A percentile compares a stretch with the other conserved stretches of the same genome.
phyloP scores from a whole-genome alignment of 2,888 invertebrate genomes.

The Mythimna loreyi region DNA sequence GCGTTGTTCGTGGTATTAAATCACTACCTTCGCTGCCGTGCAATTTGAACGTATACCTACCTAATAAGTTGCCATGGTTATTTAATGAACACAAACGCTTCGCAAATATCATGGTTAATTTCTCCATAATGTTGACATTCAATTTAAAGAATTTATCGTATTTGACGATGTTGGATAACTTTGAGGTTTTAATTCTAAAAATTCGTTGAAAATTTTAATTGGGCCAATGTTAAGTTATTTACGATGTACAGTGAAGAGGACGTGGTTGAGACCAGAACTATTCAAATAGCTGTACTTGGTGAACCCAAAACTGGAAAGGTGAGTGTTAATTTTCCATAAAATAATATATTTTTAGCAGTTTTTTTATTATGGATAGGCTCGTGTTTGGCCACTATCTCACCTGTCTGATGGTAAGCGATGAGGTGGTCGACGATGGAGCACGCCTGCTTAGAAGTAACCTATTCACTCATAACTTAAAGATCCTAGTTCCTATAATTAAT shows the following conservation, averaged over 20 bases:
- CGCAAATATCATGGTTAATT: conserved; percentile 9
- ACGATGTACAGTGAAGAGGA: conserved; percentile 93
- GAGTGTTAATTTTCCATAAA: conserved; percentile 73
- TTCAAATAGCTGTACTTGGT: conserved; percentile 95
- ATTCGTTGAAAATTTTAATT: conserved; percentile 43
- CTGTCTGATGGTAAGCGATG: no score
- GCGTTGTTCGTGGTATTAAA: neutral
- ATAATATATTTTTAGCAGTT: neutral
- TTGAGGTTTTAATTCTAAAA: conserved; percentile 38
- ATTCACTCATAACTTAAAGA: no score
- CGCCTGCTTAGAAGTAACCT: no score
- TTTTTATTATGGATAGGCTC: no score
- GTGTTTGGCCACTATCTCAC: no score
- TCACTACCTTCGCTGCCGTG: neutral
- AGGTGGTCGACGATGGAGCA: no score
- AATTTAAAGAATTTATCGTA: neutral
- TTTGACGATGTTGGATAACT: conserved; percentile 10
- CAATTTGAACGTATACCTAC: conserved; percentile 7
- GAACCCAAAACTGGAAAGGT: conserved; percentile 96
- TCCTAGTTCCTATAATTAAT: no score
- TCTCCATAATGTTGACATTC: conserved; percentile 8
- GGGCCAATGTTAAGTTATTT: conserved; percentile 33
- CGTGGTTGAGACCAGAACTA: conserved; percentile 90
- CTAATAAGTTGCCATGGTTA: conserved; percentile 72
- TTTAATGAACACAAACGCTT: conserved; percentile 65